These are phyloP conservation scores for Napeogenes sylphis DNA, from an alignment of 2,888 invertebrate species.

Conservation along the genomic window DNA sequence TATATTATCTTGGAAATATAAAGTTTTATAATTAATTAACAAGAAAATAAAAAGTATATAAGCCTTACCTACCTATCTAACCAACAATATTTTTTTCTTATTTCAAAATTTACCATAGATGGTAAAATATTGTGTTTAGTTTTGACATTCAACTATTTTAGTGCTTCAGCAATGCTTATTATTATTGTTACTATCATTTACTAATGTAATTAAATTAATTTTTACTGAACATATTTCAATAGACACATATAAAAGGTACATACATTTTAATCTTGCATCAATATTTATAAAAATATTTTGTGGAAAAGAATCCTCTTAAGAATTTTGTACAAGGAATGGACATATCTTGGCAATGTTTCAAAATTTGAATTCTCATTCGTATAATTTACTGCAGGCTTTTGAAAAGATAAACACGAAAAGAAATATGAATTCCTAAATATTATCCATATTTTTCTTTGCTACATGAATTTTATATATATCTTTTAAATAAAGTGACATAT, in stretches of 20 bases:
- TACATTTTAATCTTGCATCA: not conserved
- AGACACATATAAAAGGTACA: not conserved
- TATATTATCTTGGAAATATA: too few relatives aligned
- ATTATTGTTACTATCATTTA: too few relatives aligned
- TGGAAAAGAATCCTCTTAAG: slow-evolving; percentile 2
- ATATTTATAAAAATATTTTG: slow-evolving; percentile 4
- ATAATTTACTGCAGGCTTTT: not conserved
- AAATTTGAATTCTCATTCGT: slow-evolving; percentile 5
- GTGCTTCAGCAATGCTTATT: too few relatives aligned
- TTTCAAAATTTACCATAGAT: too few relatives aligned
- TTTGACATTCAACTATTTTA: too few relatives aligned
- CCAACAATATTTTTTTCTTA: too few relatives aligned
- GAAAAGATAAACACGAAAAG: not conserved
- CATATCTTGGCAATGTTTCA: slow-evolving; percentile 6
- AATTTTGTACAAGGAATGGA: slow-evolving; percentile 2
- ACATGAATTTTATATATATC: not conserved
- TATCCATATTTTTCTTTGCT: not conserved
- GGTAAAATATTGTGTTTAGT: too few relatives aligned
- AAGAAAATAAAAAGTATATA: too few relatives aligned
- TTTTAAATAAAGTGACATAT: not conserved
- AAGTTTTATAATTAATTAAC: too few relatives aligned
- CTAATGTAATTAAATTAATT: too few relatives aligned
- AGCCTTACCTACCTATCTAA: too few relatives aligned
- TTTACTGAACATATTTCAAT: too few relatives aligned
- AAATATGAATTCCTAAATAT: not conserved